These are phyloP conservation scores for Acleris emargana DNA, from an alignment of 2,888 invertebrate genomes.

Conservation along the genomic window DNA sequence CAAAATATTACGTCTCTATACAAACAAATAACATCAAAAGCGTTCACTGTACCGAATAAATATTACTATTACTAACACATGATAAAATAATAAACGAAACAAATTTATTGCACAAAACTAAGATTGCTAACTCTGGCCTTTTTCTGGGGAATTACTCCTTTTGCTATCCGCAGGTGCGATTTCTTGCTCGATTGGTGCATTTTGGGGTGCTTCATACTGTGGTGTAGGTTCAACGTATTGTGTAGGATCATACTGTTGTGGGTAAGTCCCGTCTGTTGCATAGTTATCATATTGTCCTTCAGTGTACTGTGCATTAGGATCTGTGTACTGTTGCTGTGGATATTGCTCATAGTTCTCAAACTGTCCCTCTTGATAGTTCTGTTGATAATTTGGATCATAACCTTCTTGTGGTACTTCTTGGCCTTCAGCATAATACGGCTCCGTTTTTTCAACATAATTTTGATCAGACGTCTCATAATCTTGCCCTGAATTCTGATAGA, in stretches of 20 bases:
- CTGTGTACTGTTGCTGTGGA: slow-evolving; percentile 54
- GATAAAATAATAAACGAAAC: slow-evolving; percentile 51
- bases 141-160: slow-evolving; percentile 50
- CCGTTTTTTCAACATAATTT: slow-evolving; percentile 37
- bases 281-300: slow-evolving; percentile 62
- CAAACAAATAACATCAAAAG: slow-evolving; percentile 52
- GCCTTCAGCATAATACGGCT: slow-evolving; percentile 31
- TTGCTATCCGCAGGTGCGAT: slow-evolving; percentile 44
- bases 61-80: slow-evolving; percentile 40
- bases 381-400: slow-evolving; percentile 53
- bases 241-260: slow-evolving; percentile 57
- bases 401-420: slow-evolving; percentile 42
- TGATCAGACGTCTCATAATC: slow-evolving; percentile 43
- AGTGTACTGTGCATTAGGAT: slow-evolving; percentile 59
- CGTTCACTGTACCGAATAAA: slow-evolving; percentile 34
- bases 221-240: slow-evolving; percentile 53
- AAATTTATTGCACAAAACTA: slow-evolving; percentile 68
- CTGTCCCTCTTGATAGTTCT: slow-evolving; percentile 51
- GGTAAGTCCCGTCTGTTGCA: slow-evolving; percentile 58
- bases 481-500: slow-evolving; percentile 39
- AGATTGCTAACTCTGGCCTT: slow-evolving; percentile 69
- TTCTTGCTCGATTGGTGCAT: slow-evolving; percentile 31
- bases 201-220: slow-evolving; percentile 33
- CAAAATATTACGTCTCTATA: slow-evolving; percentile 42
- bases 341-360: slow-evolving; percentile 64